Evolutionary conservation across 1,140 invertebrate genomes (phyloP).

Genomic region (Apis florea): DNA sequence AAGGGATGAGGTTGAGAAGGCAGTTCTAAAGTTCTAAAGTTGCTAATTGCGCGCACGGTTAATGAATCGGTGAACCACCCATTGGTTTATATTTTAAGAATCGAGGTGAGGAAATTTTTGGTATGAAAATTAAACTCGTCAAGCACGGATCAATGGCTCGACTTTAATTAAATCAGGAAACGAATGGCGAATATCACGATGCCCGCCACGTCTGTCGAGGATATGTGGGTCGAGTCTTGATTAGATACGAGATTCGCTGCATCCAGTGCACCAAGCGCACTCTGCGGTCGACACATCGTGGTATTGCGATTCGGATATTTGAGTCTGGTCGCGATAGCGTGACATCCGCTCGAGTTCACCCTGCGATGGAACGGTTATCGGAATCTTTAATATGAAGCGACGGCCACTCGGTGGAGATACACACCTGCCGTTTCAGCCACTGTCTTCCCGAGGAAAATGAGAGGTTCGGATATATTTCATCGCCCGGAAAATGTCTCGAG

Average conservation of each 20-base stretch:
- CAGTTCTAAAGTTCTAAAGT: too few species aligned
- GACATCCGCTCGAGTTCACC: conserved; percentile 34
- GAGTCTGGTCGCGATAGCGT: conserved; percentile 40
- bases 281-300: conserved; percentile 18
- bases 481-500: not conserved
- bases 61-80: rapidly evolving
- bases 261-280: conserved; percentile 23
- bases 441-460: not conserved
- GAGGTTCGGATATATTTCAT: not conserved
- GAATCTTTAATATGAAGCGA: conserved; percentile 13
- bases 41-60: too few species aligned
- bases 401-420: not conserved
- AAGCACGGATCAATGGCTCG: not conserved
- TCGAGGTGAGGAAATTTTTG: too few species aligned
- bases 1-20: too few species aligned
- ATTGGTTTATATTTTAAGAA: too few species aligned
- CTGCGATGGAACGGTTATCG: conserved; percentile 22
- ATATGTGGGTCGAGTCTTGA: conserved; percentile 55
- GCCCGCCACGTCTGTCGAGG: conserved; percentile 31
- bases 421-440: not conserved
- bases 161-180: conserved; percentile 33
- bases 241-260: conserved; percentile 56
- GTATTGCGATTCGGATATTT: conserved; percentile 44
- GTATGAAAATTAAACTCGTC: too few species aligned
- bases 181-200: conserved; percentile 5